Base-by-base conservation (phyloP, 2,113 vertebrate species). In the Etheostoma cragini region DNA sequence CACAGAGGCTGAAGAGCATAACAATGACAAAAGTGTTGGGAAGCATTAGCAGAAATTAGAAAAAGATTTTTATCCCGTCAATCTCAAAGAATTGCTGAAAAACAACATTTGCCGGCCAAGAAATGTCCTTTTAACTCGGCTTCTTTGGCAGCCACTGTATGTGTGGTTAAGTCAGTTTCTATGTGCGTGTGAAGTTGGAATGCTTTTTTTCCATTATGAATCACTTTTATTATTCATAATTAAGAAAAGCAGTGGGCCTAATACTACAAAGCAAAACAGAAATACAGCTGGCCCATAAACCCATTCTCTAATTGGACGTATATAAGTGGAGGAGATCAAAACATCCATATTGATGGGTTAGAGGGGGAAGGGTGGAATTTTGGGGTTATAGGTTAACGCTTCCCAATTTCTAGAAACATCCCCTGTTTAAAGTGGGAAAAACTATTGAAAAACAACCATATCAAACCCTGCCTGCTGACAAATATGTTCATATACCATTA, bases 161-260 rank as follows among this genome's bases (percentile, higher is more conserved):
- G 72, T 76, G 71, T 33, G 85, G 76, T 50, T 77, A 70, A 87
- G 65, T 86, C 76, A 14, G 26, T 85, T 68, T 87, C 33, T 79
- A 15, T 82, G 70, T 83, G 80, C 54, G 47, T 84, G 75, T 83
- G 83, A 87, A 82, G 80, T 76, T 79, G 57, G 69, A 81, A 86
- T 78, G 80, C 69, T 88, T 92, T 72, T 72, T 93, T 94, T 94
- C 92, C 88, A 84, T 90, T 91, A 91, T 94, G 92, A 93, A 93
- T 94, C 89, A 93, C 90, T 94, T 95, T 92, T 95, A 90, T 94
- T 90, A 92, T 92, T 92, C 86, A 91, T 92, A 94, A 95, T 95
- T 92, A 93, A 89, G 87, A 90, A 93, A 93, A 91, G 80, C 78
- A 87, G 84, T 53, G 49, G 68, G 73, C 70, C 69, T 85, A 86